Evolutionary conservation across 2,888 invertebrate genomes (phyloP).

Genomic region (Tiphia femorata): DNA sequence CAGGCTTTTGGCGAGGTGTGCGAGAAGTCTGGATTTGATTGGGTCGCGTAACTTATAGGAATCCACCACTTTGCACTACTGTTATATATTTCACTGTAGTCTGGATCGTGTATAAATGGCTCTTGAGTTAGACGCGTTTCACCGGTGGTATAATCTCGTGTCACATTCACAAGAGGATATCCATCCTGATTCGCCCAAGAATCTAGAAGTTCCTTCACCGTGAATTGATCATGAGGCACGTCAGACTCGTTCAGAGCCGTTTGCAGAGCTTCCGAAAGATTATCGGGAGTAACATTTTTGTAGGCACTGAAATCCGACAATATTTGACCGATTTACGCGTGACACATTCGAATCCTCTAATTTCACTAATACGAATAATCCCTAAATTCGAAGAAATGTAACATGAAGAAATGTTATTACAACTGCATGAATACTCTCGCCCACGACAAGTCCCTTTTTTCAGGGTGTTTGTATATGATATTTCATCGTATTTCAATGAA

Average conservation of each 20-base stretch:
- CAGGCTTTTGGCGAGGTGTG: conserved; percentile 29
- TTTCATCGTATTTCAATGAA: no score
- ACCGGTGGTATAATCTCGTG: conserved; percentile 22
- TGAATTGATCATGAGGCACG: conserved; percentile 1
- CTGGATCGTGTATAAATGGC: background rate
- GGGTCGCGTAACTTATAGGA: conserved; percentile 51
- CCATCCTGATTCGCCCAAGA: conserved; percentile 26
- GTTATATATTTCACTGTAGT: background rate
- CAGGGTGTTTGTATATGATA: no score
- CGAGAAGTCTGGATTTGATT: conserved; percentile 23
- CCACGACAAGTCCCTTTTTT: no score
- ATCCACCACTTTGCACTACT: conserved; percentile 52
- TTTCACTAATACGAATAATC: no score
- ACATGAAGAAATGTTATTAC: no score
- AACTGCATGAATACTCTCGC: no score
- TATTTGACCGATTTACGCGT: no score
- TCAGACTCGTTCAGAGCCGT: conserved; percentile 6
- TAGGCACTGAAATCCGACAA: no score
- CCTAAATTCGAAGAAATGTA: no score
- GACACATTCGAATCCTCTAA: no score
- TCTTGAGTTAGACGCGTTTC: conserved; percentile 1
- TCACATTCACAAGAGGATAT: conserved; percentile 26
- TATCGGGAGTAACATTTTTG: conserved; percentile 2
- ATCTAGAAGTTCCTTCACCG: conserved; percentile 25
- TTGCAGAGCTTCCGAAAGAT: conserved; percentile 30